Evolutionary conservation across 2,113 vertebrate genomes (phyloP), one percentile per base, ranked within the genome.

Genomic region (Leucopsar rothschildi): DNA sequence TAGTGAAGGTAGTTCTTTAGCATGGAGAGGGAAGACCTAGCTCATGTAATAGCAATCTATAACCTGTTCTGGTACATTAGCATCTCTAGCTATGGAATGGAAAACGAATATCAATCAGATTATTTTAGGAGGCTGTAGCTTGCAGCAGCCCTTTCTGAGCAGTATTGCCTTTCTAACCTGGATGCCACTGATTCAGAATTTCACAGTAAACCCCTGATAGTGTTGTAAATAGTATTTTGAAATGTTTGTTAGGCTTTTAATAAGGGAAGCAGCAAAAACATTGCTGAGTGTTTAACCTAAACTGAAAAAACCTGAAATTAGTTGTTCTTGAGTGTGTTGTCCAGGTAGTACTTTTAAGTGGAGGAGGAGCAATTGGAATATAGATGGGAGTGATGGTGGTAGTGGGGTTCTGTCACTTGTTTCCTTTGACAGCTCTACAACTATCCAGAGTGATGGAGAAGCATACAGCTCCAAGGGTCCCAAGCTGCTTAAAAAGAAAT

Each of bases 41-140:
- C 12, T 79, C 75, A 8, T 1, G 0, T 49, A 44, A 29, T 25
- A n/a, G 27, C 2, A 1, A 4, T 80, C n/a, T 57, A 0, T 59
- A 78, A 50, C 23, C 16, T 28, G 10, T 55, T 49, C 14, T 76
- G 24, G 39, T 78, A 10, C 15, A 0, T 18, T 27, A 85, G 7
- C 2, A 4, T 64, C 14, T 52, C 65, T 64, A 23, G 47, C 7
- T 39, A 1, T 63, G 23, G 52, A 35, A 28, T 59, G 23, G 42
- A 73, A 53, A 44, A 73, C 10, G 22, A 83, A 0, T 63, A 33
- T 47, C 20, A 22, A 0, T 66, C 24, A 27, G 12, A 18, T 75
- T 29, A 31, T 80, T 70, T 49, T 42, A 31, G n/a, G 33, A 70
- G n/a, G 10, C 20, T 89, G 23, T 77, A 37, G 22, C 17, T 52